Evolutionary conservation across 2,797 vertebrate species (phyloP).

Genomic region (Florisuga fusca): DNA sequence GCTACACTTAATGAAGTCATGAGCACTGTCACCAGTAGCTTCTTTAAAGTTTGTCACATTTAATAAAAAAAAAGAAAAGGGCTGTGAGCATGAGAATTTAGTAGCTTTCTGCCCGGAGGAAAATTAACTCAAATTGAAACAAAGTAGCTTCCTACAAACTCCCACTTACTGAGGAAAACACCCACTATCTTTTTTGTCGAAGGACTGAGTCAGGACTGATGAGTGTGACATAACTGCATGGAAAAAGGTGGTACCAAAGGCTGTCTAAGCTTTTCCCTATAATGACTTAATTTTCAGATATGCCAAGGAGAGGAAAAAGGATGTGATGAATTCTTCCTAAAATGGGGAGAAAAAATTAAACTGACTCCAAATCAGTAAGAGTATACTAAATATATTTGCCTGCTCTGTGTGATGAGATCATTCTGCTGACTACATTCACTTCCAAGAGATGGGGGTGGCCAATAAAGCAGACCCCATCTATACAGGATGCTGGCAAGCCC

Average conservation of each 20-base stretch:
- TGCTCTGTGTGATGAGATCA: background rate
- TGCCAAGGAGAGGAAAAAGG: background rate
- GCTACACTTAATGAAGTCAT: background rate
- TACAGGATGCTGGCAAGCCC: background rate
- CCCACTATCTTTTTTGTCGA: background rate
- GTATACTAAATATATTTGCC: background rate
- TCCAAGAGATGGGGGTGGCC: background rate
- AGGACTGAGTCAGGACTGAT: background rate
- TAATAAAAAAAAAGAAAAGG: background rate
- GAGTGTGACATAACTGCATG: background rate
- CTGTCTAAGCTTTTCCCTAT: background rate
- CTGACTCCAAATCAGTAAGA: background rate
- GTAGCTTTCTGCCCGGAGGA: background rate
- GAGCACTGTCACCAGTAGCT: background rate
- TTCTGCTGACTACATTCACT: background rate
- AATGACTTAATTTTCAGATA: background rate
- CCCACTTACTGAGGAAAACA: background rate
- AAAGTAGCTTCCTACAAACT: background rate
- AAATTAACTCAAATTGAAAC: background rate
- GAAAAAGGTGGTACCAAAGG: background rate
- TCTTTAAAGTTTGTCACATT: background rate
- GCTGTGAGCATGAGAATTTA: background rate
- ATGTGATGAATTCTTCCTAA: background rate
- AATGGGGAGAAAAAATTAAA: background rate
- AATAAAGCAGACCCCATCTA: background rate